These are phyloP conservation scores for Drosophila insularis DNA, from an alignment of 1,140 invertebrate species.

Conservation along the genomic window DNA sequence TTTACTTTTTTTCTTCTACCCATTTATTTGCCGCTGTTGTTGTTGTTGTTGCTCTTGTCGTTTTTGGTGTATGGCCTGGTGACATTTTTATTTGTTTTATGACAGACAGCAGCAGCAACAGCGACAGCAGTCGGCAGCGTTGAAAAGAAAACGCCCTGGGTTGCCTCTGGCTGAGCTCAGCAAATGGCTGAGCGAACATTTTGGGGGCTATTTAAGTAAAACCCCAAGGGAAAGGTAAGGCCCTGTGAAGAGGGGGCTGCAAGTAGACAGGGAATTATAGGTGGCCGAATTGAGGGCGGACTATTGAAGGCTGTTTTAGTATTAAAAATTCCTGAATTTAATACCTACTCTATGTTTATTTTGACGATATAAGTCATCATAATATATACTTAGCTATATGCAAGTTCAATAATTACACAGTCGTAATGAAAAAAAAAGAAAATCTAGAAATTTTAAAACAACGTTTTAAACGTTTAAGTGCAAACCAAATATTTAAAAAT, in stretches of 20 bases:
- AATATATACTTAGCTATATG: not conserved
- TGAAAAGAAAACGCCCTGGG: constrained; percentile 39
- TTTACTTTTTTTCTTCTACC: constrained; percentile 31
- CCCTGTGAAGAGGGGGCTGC: constrained; percentile 12
- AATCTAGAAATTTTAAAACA: no score
- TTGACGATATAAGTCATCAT: not conserved
- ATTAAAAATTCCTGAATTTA: not conserved
- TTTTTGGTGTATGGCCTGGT: constrained; percentile 53
- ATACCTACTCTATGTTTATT: constrained; percentile 3
- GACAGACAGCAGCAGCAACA: constrained; percentile 46
- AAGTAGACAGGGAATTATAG: not conserved
- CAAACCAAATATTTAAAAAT: no score
- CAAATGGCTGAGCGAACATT: constrained; percentile 47
- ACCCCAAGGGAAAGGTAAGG: constrained; percentile 16
- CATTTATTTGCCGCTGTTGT: not conserved
- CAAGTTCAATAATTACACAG: constrained; percentile 1
- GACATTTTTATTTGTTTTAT: constrained; percentile 79
- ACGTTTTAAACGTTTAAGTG: no score
- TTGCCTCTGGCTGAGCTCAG: constrained; percentile 31
- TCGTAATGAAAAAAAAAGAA: no score
- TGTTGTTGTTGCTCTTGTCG: not conserved
- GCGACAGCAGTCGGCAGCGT: constrained; percentile 18
- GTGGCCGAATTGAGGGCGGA: not conserved
- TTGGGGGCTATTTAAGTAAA: constrained; percentile 48
- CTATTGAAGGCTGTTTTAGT: not conserved